phyloP scores from a whole-genome alignment of 2,797 vertebrate genomes.

The Manis javanica region DNA sequence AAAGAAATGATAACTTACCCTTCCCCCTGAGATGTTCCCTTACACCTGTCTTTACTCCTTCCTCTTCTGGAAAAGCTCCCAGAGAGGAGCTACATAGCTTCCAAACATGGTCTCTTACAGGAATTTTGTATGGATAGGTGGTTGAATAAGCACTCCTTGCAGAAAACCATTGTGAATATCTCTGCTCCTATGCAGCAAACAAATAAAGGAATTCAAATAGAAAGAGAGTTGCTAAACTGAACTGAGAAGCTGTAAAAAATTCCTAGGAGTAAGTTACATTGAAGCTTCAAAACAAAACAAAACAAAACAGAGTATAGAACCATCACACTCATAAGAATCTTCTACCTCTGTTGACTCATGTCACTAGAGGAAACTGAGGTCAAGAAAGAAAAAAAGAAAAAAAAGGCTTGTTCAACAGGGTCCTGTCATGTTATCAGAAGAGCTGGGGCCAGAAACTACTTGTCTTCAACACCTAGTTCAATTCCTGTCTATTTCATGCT shows the following conservation, averaged over 20 bases:
- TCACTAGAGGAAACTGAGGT: too few relatives aligned
- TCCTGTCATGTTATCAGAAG: neutral
- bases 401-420: neutral
- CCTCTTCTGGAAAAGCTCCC: neutral
- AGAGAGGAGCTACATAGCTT: neutral
- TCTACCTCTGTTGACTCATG: neutral
- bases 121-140: neutral
- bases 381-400: too few relatives aligned
- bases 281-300: too few relatives aligned
- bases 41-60: neutral
- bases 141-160: neutral
- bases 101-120: neutral
- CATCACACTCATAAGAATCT: neutral
- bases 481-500: neutral
- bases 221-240: neutral
- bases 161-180: neutral
- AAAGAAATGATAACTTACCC: neutral
- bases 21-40: neutral
- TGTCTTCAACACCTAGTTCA: neutral
- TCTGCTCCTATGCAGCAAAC: neutral
- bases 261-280: neutral
- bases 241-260: conserved; percentile 1
- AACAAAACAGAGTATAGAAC: too few relatives aligned
- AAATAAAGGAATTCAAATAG: conserved; percentile 40
- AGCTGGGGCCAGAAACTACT: neutral